Evolutionary conservation across 2,797 vertebrate genomes (phyloP).

Genomic region (Onychomys torridus): DNA sequence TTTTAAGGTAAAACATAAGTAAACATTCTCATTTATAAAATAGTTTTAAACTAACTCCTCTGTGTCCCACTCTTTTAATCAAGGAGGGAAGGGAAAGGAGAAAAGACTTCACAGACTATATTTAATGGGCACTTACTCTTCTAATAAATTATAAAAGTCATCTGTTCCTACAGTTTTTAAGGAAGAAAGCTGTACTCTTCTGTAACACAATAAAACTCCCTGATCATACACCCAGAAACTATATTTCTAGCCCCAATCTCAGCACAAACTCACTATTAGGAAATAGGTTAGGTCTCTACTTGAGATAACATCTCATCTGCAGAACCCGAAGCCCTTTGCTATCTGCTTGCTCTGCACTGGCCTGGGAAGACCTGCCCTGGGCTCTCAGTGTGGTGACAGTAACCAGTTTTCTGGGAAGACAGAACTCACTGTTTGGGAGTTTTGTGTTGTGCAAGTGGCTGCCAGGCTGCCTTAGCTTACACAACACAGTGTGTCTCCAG

Average conservation of each 20-base stretch:
- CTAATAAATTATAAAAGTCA: conserved; percentile 53
- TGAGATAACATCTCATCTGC: conserved; percentile 57
- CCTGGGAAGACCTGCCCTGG: conserved; percentile 21
- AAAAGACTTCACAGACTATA: neutral
- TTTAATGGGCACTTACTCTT: conserved; percentile 53
- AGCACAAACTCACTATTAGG: conserved; percentile 26
- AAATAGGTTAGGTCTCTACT: conserved; percentile 30
- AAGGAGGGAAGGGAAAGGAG: conserved; percentile 33
- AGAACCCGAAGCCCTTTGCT: conserved; percentile 60
- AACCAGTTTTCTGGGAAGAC: conserved; percentile 15
- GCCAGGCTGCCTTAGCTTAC: neutral
- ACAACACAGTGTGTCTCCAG: neutral
- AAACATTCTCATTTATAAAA: conserved; percentile 61
- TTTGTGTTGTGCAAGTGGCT: neutral
- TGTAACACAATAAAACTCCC: conserved; percentile 43
- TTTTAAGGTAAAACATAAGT: conserved; percentile 59
- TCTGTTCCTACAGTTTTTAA: conserved; percentile 33
- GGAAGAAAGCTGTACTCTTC: conserved; percentile 3
- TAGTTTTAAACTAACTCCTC: conserved; percentile 63
- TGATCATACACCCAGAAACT: conserved; percentile 6
- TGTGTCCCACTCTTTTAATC: conserved; percentile 38
- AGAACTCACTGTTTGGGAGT: conserved; percentile 3
- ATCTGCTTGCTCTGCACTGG: neutral
- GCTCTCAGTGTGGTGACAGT: neutral
- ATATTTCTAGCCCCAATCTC: conserved; percentile 49